Percentiles rank a stretch among this genome's conserved stretches.
phyloP scores from a whole-genome alignment of 2,888 invertebrate species.

The Andrena minutula region DNA sequence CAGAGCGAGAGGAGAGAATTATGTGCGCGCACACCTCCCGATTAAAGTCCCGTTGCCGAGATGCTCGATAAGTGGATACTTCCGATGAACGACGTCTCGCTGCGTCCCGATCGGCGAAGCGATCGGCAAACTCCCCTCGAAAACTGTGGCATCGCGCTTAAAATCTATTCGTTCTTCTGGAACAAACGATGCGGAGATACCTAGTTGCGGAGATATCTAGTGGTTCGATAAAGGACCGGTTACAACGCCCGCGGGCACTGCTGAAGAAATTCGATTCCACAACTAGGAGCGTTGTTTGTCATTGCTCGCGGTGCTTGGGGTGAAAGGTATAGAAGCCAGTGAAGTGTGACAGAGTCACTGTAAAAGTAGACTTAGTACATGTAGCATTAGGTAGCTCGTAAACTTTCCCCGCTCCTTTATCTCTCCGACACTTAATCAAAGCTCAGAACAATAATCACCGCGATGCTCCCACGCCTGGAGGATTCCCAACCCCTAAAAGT shows the following conservation, averaged over 20 bases:
- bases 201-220: conserved; percentile 46
- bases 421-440: no score
- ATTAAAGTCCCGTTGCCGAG: conserved; percentile 57
- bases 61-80: conserved; percentile 58
- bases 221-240: conserved; percentile 72
- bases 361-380: no score
- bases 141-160: conserved; percentile 61
- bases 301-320: background rate
- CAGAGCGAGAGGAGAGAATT: conserved; percentile 35
- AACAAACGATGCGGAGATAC: conserved; percentile 61
- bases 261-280: background rate
- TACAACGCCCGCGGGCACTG: background rate
- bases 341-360: no score
- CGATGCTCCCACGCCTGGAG: no score
- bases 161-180: conserved; percentile 75
- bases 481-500: conserved; percentile 1
- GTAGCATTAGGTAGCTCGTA: no score
- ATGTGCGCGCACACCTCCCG: conserved; percentile 48
- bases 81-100: conserved; percentile 27
- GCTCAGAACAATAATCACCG: no score
- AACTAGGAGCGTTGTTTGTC: background rate
- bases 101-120: conserved; percentile 30
- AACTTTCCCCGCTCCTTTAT: no score
- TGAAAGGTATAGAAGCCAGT: background rate
- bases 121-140: conserved; percentile 62